Percentiles rank a stretch among this genome's conserved stretches.
Conservation (phyloP, 2,888 invertebrate species). For the Scaptomyza parva region DNA sequence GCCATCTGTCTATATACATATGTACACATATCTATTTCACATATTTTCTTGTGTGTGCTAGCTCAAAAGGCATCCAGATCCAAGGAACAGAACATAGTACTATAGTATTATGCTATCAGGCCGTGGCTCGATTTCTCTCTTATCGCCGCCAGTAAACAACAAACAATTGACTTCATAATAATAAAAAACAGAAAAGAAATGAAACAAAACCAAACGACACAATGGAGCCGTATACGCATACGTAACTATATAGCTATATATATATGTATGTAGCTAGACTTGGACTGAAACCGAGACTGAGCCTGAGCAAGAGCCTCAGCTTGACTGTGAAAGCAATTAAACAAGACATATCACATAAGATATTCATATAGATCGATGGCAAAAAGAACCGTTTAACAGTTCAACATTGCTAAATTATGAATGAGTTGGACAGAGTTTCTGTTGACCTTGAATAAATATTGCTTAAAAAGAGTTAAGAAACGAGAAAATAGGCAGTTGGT, state of each 20-base stretch:
- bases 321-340: neutral
- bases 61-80: slow-evolving; percentile 13
- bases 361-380: neutral
- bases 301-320: neutral
- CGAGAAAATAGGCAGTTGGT: neutral
- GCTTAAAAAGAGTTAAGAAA: neutral
- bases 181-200: slow-evolving; percentile 27
- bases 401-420: neutral
- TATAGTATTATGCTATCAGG: slow-evolving; percentile 28
- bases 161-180: slow-evolving; percentile 49
- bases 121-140: slow-evolving; percentile 17
- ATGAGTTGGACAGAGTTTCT: neutral
- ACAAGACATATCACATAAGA: neutral
- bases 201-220: slow-evolving; percentile 21
- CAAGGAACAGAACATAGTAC: slow-evolving; percentile 26
- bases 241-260: slow-evolving; percentile 2
- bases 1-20: neutral
- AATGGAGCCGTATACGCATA: slow-evolving; percentile 13
- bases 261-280: neutral
- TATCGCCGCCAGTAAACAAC: slow-evolving; percentile 52
- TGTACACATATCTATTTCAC: slow-evolving; percentile 14
- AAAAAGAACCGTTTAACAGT: neutral
- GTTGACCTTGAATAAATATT: slow-evolving; percentile 2
- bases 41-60: slow-evolving; percentile 15
- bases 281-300: neutral